A percentile compares a stretch with the other conserved stretches of the same genome.
phyloP scores from a whole-genome alignment of 2,888 invertebrate genomes.

The Phaedon cochleariae region DNA sequence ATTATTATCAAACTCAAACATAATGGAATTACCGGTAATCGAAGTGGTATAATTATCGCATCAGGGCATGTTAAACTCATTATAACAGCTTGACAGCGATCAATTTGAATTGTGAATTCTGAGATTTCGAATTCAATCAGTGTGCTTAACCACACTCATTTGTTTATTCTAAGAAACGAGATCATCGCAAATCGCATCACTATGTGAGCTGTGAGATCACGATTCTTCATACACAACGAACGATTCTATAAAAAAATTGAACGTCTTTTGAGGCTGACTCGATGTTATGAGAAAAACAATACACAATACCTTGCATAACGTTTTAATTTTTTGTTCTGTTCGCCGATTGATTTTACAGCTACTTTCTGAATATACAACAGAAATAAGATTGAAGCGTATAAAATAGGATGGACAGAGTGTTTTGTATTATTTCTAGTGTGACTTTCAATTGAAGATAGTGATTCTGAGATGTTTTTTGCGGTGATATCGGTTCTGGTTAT shows the following conservation, averaged over 20 bases:
- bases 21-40: too few relatives aligned
- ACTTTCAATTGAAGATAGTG: not conserved
- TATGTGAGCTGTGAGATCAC: not conserved
- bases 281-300: not conserved
- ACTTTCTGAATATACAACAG: not conserved
- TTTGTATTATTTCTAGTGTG: not conserved
- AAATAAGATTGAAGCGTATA: not conserved
- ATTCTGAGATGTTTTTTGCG: not conserved
- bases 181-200: not conserved
- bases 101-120: too few relatives aligned
- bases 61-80: too few relatives aligned
- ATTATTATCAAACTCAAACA: too few relatives aligned
- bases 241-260: not conserved
- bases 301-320: not conserved
- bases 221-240: not conserved
- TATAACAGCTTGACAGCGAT: too few relatives aligned
- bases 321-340: not conserved
- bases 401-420: not conserved
- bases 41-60: too few relatives aligned
- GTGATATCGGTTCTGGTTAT: not conserved
- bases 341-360: not conserved
- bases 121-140: not conserved
- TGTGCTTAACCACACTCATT: not conserved
- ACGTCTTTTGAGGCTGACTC: not conserved
- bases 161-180: not conserved